Evolutionary conservation across 2,888 invertebrate genomes (phyloP).

Genomic region (Agriopis leucophaearia): DNA sequence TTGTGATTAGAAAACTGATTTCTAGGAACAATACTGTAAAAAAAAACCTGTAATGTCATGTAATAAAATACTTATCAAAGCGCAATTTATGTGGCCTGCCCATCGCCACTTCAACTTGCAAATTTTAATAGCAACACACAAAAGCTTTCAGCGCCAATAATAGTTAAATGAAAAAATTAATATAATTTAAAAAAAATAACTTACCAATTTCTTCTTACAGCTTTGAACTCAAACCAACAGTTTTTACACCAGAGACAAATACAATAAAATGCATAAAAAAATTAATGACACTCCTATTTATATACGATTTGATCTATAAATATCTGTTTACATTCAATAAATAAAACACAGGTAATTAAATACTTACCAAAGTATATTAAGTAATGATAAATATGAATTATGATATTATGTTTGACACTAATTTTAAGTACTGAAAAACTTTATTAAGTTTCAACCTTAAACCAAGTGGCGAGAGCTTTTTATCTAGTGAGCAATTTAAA

Average conservation of each 20-base stretch:
- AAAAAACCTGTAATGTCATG: too few relatives aligned
- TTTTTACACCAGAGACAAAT: slow-evolving; percentile 1
- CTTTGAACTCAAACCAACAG: neutral
- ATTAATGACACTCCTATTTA: slow-evolving; percentile 20
- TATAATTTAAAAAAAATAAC: neutral
- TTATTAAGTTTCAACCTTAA: too few relatives aligned
- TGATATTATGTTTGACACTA: neutral
- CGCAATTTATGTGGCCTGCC: too few relatives aligned
- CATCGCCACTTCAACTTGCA: too few relatives aligned
- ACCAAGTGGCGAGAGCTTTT: neutral
- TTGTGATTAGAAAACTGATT: too few relatives aligned
- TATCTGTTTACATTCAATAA: slow-evolving; percentile 5
- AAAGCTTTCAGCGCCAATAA: too few relatives aligned
- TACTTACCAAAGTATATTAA: neutral
- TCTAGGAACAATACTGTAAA: too few relatives aligned
- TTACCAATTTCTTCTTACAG: neutral
- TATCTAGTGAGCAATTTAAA: slow-evolving; percentile 3
- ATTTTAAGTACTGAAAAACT: too few relatives aligned
- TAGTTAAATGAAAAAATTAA: too few relatives aligned
- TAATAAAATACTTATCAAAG: too few relatives aligned
- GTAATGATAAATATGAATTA: slow-evolving; percentile 14
- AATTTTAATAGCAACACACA: too few relatives aligned
- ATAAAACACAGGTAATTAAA: neutral
- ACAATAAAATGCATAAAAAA: slow-evolving; percentile 10
- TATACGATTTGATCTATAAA: slow-evolving; percentile 14